Conservation (phyloP, 2,888 invertebrate genomes). For the Mesochorus sp. region DNA sequence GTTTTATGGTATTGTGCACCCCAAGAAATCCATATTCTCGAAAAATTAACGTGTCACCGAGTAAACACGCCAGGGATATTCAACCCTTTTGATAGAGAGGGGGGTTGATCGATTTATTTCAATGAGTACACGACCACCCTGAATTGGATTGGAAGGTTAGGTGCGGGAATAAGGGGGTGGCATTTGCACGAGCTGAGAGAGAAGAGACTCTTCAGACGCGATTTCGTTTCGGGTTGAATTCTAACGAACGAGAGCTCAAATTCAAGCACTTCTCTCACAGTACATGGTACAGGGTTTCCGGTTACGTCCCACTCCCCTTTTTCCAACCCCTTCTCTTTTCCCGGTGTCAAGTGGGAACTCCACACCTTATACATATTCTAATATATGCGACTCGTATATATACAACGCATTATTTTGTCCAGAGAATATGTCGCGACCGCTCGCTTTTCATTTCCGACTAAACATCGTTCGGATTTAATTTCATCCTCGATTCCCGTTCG, state of each 20-base stretch:
- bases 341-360: conserved; percentile 39
- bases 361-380: conserved; percentile 2
- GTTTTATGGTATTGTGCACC: not conserved
- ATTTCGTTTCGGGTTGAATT: not conserved
- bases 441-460: conserved; percentile 34
- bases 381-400: not conserved
- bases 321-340: not conserved
- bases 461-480: conserved; percentile 50
- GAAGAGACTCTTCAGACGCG: conserved; percentile 15
- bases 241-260: conserved; percentile 25
- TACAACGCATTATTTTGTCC: not conserved
- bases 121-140: not conserved
- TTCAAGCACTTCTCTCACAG: not conserved
- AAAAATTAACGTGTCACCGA: not conserved
- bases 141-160: too few species aligned
- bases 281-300: conserved; percentile 21
- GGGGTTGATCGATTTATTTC: conserved; percentile 25
- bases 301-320: conserved; percentile 11
- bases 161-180: not conserved
- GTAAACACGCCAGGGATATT: not conserved
- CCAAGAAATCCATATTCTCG: not conserved
- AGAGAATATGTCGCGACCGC: conserved; percentile 13
- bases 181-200: not conserved
- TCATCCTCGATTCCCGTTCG: conserved; percentile 42
- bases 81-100: not conserved